Evolutionary conservation across 2,888 invertebrate species (phyloP), one percentile per base, ranked within the genome.

Genomic region (Anarsia innoxiella): DNA sequence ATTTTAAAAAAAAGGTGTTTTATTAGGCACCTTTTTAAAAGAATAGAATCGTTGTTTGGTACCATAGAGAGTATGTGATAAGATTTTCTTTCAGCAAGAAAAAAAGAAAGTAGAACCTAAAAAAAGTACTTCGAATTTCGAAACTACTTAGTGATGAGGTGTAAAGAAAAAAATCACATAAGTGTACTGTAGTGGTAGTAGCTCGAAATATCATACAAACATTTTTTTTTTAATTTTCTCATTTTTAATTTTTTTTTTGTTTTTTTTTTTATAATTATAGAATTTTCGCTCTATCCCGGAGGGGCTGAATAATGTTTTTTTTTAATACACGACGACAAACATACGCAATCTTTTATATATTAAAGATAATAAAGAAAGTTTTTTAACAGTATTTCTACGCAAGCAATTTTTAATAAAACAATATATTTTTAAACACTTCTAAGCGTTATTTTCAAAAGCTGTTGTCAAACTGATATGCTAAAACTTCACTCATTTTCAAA

Each of bases 271-370:
- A 51, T n/a, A n/a, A n/a, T 39, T 37, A 31, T 32, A 48, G 48
- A 61, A 66, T 67, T 66, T 62, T 63, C 50, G 66, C 73, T 70
- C 80, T 71, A 70, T 53, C 78, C 79, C 80, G 76, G 78, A 74
- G 64, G 48, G 74, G 74, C 71, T 53, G 60, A 65, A 64, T 72
- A 65, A 56, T 51, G 51, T 53, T 38, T 36, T 36, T 45, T 46
- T 5, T 25, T 14, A 44, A 47, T 53, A 76, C 79, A 82, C 80
- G 80, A 82, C 83, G 80, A 83, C 80, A 67, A 66, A 70, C 53
- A 60, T 47, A 45, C 44, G 46, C 59, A 47, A 49, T 54, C 52
- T 41, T 58, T 61, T 54, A 56, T 49, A 50, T 61, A 54, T 64
- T 66, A 57, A 58, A 65, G 60, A 66, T 61, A 63, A 57, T 53